Percentiles rank a stretch among this genome's conserved stretches.
Conservation (phyloP, 2,113 vertebrate species). For the Potamarius usumacintae region DNA sequence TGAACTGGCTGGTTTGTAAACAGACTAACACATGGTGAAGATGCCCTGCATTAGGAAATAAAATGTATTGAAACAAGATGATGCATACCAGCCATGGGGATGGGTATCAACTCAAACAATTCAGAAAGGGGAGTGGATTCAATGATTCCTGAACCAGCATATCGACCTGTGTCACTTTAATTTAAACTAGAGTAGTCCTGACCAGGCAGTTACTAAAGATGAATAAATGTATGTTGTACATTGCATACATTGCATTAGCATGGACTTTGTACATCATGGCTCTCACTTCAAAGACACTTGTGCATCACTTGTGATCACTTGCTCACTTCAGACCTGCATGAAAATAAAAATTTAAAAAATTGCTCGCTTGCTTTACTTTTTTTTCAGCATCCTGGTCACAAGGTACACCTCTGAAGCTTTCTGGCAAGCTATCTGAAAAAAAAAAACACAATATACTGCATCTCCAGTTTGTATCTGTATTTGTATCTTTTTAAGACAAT, state of each 20-base stretch:
- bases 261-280: neutral
- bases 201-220: neutral
- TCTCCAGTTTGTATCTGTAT: neutral
- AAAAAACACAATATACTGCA: neutral
- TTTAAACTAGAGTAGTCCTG: neutral
- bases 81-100: no score
- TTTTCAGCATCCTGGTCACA: neutral
- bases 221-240: neutral
- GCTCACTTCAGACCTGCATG: neutral
- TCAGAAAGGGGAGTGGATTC: no score
- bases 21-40: no score
- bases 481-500: neutral
- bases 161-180: no score
- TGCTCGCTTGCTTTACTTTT: neutral
- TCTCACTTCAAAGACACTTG: no score
- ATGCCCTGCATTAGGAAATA: no score
- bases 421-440: neutral
- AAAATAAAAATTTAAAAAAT: neutral
- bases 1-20: no score
- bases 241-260: neutral
- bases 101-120: no score
- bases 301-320: neutral
- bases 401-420: neutral
- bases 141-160: no score
- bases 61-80: no score